Base-by-base conservation (phyloP, 1,140 invertebrate species). In the Helicoverpa armigera region DNA sequence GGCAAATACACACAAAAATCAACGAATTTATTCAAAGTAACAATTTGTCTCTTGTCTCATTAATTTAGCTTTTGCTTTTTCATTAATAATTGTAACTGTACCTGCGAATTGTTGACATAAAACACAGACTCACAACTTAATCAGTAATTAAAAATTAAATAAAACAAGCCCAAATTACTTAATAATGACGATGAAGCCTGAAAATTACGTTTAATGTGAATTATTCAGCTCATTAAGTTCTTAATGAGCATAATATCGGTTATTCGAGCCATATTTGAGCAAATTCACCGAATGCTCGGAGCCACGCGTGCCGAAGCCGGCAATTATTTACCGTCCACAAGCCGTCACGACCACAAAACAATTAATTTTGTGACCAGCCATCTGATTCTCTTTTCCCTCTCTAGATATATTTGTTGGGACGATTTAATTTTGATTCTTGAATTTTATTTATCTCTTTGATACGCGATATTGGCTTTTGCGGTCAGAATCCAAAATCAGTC, bases 171-270 rank as follows among this genome's bases (percentile, higher is more conserved):
- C 2, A 43, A 7, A 14, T 31, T 43, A 43, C 13, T 31, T 43
- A 43, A 58, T 18, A n/a, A 43, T 43, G 61, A 16, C 31, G 16
- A 16, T 18, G 31, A 65, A 65, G 43, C 18, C 10, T 18, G 63
- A 67, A 50, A 50, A 67, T 50, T 11, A n/a, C 43, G 2, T 12
- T 67, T n/a, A 48, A 67, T 67, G 65, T 23, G 43, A 69, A 50
- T 69, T 50, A 69, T 69, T 69, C 65, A 23, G 16, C 35, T 69
- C 65, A 69, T 69, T 69, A 69, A 16, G 65, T 18, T 69, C n/a
- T 16, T 23, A 50, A 61, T 61, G 3, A 61, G 13, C 18, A 51
- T 54, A 13, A 54, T 51, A 3, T 18, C 23, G 18, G 50, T 13
- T 72, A 51, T 72, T 23, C 10, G 10, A 70, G 50, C 16, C 12